Evolutionary conservation across 2,888 invertebrate species (phyloP), one percentile per base, ranked within the genome.

Genomic region (Masnerella sp.): DNA sequence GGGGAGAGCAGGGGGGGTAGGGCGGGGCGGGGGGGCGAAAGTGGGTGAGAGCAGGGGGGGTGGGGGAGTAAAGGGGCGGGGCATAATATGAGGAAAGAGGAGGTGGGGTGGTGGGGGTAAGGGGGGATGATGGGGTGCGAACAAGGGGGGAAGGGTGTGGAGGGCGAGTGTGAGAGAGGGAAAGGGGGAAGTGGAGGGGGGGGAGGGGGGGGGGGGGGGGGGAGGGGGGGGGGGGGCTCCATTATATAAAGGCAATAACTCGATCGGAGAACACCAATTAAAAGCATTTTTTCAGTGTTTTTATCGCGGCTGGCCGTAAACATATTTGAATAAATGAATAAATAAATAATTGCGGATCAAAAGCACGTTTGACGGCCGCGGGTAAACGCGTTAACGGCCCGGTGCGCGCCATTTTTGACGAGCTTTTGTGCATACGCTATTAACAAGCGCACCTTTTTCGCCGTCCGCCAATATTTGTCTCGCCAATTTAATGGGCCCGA

Each of bases 221-320:
- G 59, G 38, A 70, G 61, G 67, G 65, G 65, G 74, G 56, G 40
- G 38, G 67, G 62, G 49, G 36, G 30, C 74, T 51, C 58, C 58
- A 61, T 67, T 67, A 67, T 67, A 71, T 58, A 67, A 73, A 73
- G 67, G 54, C 28, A 73, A n/a, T 67, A 73, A 73, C 38, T 67
- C 56, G 56, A 67, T 73, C 62, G 56, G 25, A 73, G 67, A 73
- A 61, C 67, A 61, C 67, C 72, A 73, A 67, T 73, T 73, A 73
- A 67, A 58, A 36, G 67, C 72, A 67, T 73, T 73, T 73, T 73
- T 73, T 73, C 67, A 67, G 56, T 61, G 72, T 67, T 67, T 73
- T 52, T 36, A 11, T 56, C 15, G 52, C 40, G 65, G 56, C 38
- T 30, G 30, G 56, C 36, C 11, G 43, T 64, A 68, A 62, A 56